phyloP scores from a whole-genome alignment of 2,113 vertebrate genomes.

The Gavialis gangeticus region DNA sequence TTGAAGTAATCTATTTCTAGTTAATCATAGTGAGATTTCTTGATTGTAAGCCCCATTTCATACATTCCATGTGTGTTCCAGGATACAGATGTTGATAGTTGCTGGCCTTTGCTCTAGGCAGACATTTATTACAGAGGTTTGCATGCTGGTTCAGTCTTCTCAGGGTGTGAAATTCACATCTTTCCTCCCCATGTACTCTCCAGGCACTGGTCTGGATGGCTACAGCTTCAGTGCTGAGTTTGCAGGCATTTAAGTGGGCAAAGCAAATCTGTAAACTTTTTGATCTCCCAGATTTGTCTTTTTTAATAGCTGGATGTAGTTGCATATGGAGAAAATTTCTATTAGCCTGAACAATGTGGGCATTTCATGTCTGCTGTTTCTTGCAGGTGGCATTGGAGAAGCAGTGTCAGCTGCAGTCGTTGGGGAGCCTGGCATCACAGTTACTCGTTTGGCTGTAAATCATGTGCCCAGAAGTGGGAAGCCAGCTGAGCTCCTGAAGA shows the following conservation, averaged over 20 bases:
- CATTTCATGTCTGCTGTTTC: rapidly evolving
- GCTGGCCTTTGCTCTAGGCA: neutral
- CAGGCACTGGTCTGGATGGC: neutral
- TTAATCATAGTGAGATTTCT: neutral
- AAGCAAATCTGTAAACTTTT: neutral
- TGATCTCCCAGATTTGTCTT: neutral
- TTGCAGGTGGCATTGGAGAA: conserved; percentile 90
- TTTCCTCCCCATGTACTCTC: neutral
- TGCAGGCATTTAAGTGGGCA: neutral
- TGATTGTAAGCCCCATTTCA: rapidly evolving
- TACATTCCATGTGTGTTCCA: neutral
- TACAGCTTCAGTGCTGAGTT: neutral
- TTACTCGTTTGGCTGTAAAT: conserved; percentile 88
- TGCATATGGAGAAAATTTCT: rapidly evolving
- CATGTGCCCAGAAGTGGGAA: conserved; percentile 90
- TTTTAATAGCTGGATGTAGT: neutral
- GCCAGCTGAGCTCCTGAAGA: conserved; percentile 89
- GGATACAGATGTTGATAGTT: neutral
- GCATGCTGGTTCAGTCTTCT: neutral
- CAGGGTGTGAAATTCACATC: neutral
- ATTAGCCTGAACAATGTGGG: rapidly evolving
- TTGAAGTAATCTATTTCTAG: neutral
- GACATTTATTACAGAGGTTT: neutral
- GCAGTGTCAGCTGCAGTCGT: conserved; percentile 85
- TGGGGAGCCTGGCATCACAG: conserved; percentile 85